These are phyloP conservation scores for Hafferia zeledoni DNA, from an alignment of 2,797 vertebrate species.

Conservation along the genomic window DNA sequence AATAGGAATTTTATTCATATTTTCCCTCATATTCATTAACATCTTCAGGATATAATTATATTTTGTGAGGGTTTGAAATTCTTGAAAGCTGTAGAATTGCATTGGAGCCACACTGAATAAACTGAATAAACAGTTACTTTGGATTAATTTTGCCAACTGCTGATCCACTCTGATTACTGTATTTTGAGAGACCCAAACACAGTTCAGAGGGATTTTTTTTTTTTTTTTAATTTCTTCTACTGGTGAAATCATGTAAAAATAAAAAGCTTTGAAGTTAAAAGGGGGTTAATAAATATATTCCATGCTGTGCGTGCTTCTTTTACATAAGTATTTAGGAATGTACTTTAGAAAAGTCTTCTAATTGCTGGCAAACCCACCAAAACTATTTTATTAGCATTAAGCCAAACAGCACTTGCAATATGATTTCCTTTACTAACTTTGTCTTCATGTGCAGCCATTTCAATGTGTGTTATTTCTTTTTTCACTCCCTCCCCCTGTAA, in stretches of 20 bases:
- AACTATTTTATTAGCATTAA: background rate
- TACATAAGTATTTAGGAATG: constrained; percentile 3
- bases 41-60: background rate
- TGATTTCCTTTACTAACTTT: background rate
- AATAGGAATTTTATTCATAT: background rate
- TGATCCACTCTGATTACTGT: constrained; percentile 26
- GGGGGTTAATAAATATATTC: constrained; percentile 9
- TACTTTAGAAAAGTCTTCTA: constrained; percentile 3
- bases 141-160: constrained; percentile 51
- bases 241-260: constrained; percentile 13
- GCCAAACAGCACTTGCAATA: background rate
- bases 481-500: background rate
- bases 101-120: background rate
- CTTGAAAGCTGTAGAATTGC: constrained; percentile 1
- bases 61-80: background rate
- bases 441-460: background rate
- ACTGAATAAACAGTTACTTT: constrained; percentile 10
- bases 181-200: constrained; percentile 17
- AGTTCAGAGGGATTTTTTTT: background rate
- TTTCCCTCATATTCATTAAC: background rate
- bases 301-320: background rate
- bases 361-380: background rate
- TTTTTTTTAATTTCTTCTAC: background rate
- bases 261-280: constrained; percentile 19
- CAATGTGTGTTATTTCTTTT: background rate